Percentiles rank a stretch among this genome's conserved stretches.
These are phyloP conservation scores for Ips nitidus DNA, from an alignment of 1,140 invertebrate species.

Conservation along the genomic window DNA sequence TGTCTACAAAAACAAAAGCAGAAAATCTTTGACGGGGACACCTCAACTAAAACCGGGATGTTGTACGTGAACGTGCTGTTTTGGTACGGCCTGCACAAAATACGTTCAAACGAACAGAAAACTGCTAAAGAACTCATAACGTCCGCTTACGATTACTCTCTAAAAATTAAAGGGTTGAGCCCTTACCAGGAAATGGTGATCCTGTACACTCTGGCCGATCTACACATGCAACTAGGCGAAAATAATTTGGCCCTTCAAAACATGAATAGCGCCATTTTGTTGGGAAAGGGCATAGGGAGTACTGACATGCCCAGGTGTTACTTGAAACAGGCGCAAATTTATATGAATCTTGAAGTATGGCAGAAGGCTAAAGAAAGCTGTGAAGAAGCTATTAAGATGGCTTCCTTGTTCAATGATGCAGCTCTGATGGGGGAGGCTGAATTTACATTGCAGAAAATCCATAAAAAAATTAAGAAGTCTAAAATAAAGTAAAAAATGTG, in stretches of 20 bases:
- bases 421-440: conserved; percentile 41
- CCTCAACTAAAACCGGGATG: conserved; percentile 47
- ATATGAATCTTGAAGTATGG: conserved; percentile 43
- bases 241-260: conserved; percentile 46
- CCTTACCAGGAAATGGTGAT: conserved; percentile 51
- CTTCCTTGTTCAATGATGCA: conserved; percentile 42
- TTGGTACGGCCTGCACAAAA: conserved; percentile 50
- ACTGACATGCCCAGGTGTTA: conserved; percentile 49
- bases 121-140: conserved; percentile 46
- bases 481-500: too few species aligned
- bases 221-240: conserved; percentile 47
- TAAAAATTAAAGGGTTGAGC: conserved; percentile 47
- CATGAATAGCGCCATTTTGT: conserved; percentile 46
- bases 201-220: conserved; percentile 46
- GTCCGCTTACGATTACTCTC: conserved; percentile 46
- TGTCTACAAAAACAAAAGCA: conserved; percentile 47
- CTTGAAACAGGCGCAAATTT: conserved; percentile 48
- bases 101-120: conserved; percentile 41
- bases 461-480: too few species aligned
- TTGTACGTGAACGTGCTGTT: conserved; percentile 49
- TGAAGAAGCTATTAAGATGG: conserved; percentile 44
- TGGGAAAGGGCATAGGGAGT: conserved; percentile 49
- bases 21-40: conserved; percentile 46
- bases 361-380: conserved; percentile 42
- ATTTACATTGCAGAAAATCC: conserved; percentile 35